Conservation (phyloP, 2,797 vertebrate species). For the Hydrophis major region DNA sequence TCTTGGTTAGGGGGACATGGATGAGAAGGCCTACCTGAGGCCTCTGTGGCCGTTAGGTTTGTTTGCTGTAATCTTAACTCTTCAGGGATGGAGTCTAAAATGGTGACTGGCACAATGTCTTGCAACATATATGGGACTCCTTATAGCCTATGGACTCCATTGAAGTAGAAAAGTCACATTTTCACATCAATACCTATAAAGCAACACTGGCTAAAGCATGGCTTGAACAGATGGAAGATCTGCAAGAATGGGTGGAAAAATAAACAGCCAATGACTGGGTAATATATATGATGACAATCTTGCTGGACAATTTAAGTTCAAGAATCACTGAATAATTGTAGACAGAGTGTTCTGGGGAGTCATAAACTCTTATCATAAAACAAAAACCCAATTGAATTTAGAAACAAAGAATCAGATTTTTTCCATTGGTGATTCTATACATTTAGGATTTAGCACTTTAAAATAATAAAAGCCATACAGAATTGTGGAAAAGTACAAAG, state of each 20-base stretch:
- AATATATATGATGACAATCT: background rate
- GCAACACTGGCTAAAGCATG: background rate
- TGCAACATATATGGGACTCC: background rate
- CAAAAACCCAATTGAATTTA: background rate
- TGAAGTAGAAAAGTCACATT: background rate
- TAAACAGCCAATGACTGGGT: background rate
- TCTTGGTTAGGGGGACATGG: background rate
- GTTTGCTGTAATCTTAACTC: background rate
- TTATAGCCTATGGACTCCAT: background rate
- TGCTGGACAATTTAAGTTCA: background rate
- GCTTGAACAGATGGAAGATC: background rate
- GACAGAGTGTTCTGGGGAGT: background rate
- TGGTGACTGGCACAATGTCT: background rate
- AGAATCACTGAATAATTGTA: background rate
- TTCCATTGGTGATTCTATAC: background rate
- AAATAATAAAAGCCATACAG: background rate
- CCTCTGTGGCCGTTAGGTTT: background rate
- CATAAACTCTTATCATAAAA: background rate
- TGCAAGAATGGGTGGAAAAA: background rate
- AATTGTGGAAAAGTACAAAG: background rate
- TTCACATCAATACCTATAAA: background rate
- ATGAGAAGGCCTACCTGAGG: background rate
- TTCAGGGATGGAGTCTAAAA: background rate
- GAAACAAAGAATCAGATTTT: background rate
- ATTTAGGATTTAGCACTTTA: background rate